These are phyloP conservation scores for Heliangelus exortis DNA, from an alignment of 2,797 vertebrate species.

Conservation along the genomic window DNA sequence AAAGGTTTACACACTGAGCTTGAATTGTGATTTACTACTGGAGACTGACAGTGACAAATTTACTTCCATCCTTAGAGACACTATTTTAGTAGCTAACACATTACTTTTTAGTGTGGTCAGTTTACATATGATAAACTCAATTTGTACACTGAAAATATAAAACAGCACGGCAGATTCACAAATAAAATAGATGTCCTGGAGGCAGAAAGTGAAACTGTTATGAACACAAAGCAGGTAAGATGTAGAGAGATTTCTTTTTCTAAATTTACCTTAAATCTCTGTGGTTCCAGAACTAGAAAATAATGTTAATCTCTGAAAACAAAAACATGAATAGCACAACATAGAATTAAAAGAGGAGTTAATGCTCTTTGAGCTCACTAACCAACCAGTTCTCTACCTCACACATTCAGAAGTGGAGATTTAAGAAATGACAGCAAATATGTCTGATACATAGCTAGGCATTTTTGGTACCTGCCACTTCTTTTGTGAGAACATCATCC, in stretches of 20 bases:
- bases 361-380: background rate
- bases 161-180: background rate
- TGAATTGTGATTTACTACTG: background rate
- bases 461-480: background rate
- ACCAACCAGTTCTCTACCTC: background rate
- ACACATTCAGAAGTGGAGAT: background rate
- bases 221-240: background rate
- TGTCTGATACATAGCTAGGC: background rate
- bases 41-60: background rate
- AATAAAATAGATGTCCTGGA: background rate
- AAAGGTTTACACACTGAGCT: background rate
- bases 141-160: rapidly evolving
- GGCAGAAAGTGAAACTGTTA: background rate
- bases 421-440: background rate
- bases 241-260: background rate
- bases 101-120: background rate
- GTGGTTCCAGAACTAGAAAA: background rate
- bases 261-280: background rate
- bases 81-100: background rate
- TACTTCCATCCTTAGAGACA: background rate
- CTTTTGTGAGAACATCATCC: background rate
- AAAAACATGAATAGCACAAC: background rate
- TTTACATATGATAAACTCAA: background rate
- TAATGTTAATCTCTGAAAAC: background rate
- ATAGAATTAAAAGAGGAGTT: background rate